Conservation (phyloP, 2,888 invertebrate species). For the Drosophila percnosoma region DNA sequence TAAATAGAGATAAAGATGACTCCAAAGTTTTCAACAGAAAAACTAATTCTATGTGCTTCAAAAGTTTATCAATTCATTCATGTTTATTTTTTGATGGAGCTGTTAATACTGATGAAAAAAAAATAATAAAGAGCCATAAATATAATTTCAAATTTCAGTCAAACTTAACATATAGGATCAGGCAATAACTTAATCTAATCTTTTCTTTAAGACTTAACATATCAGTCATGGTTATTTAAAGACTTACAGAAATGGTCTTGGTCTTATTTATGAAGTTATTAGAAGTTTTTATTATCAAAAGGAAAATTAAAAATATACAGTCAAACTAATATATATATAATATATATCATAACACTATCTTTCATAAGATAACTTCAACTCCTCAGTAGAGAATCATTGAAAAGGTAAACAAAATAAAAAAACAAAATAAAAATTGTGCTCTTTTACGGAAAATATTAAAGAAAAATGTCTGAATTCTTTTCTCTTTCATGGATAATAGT, state of each 20-base stretch:
- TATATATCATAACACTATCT: not conserved
- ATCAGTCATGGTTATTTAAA: not conserved
- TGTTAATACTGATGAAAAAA: no score
- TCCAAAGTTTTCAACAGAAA: not conserved
- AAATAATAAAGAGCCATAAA: not conserved
- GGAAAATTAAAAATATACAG: not conserved
- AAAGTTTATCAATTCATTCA: not conserved
- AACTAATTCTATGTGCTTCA: not conserved
- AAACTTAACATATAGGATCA: not conserved
- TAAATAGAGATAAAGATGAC: not conserved
- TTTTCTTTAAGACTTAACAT: not conserved
- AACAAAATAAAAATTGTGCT: not conserved
- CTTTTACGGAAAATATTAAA: not conserved
- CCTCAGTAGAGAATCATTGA: no score
- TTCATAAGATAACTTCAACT: not conserved
- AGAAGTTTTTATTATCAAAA: not conserved
- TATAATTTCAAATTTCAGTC: not conserved
- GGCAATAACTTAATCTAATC: not conserved
- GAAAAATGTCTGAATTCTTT: not conserved
- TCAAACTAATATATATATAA: not conserved
- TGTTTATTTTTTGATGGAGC: not conserved
- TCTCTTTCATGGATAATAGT: not conserved
- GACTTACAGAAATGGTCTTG: not conserved
- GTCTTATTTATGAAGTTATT: not conserved
- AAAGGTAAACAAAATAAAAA: not conserved